Evolutionary conservation across 2,113 vertebrate genomes (phyloP).

Genomic region (Mus spicilegus): DNA sequence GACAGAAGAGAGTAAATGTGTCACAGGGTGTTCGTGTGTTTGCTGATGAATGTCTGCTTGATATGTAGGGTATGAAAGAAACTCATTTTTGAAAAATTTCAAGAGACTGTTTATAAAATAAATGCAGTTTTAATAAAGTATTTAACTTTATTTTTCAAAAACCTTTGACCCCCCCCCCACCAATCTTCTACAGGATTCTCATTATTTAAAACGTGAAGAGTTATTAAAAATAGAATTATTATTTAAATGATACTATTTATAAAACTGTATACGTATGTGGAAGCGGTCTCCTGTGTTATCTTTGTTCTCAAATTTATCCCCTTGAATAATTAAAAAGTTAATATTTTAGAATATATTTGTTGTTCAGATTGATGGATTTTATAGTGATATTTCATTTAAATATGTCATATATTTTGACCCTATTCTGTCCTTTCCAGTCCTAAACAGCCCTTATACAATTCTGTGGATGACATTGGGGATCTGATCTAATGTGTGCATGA

Average conservation of each 20-base stretch:
- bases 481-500: accelerated
- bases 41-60: background rate
- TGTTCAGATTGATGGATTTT: background rate
- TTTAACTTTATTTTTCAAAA: background rate
- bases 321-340: background rate
- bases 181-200: background rate
- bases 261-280: background rate
- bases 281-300: background rate
- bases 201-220: background rate
- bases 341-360: background rate
- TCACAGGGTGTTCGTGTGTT: background rate
- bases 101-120: background rate
- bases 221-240: background rate
- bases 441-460: background rate
- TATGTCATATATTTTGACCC: background rate
- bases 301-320: background rate
- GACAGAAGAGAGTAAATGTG: background rate
- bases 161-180: background rate
- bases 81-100: background rate
- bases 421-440: background rate
- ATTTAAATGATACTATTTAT: background rate
- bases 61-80: background rate
- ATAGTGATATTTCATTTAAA: background rate
- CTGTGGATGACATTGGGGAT: background rate
- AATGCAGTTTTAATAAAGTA: background rate